Percentiles rank a stretch among this genome's conserved stretches.
These are phyloP conservation scores for Eupithecia subumbrata DNA, from an alignment of 2,888 invertebrate genomes.

Conservation along the genomic window DNA sequence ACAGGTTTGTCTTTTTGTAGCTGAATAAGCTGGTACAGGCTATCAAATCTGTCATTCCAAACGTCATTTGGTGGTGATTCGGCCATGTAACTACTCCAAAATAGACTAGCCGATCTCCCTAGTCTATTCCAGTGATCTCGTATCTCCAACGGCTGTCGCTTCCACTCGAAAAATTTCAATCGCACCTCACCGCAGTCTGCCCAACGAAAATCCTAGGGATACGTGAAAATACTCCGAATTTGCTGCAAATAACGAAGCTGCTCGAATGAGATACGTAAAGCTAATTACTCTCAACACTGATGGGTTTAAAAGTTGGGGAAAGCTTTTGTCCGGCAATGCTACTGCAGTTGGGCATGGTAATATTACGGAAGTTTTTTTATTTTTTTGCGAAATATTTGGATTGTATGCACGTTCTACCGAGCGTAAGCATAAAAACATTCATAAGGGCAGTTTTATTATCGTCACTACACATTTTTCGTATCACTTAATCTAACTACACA, in stretches of 20 bases:
- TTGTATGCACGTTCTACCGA: background rate
- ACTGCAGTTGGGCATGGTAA: background rate
- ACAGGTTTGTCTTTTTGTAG: background rate
- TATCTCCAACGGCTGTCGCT: slow-evolving; percentile 64
- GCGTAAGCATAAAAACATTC: background rate
- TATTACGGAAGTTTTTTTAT: background rate
- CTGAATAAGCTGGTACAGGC: no score
- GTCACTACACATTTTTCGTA: background rate
- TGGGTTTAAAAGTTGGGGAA: slow-evolving; percentile 36
- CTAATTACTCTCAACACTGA: slow-evolving; percentile 60
- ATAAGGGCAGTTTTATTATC: background rate
- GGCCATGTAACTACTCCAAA: background rate
- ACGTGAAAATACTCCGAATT: slow-evolving; percentile 70
- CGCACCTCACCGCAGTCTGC: slow-evolving; percentile 72
- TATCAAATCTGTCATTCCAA: no score
- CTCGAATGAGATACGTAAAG: slow-evolving; percentile 65
- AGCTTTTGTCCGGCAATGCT: slow-evolving; percentile 11
- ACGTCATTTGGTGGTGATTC: background rate
- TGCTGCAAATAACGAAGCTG: slow-evolving; percentile 44
- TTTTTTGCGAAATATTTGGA: background rate
- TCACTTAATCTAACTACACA: background rate
- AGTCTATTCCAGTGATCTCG: slow-evolving; percentile 45
- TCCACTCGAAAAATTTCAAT: slow-evolving; percentile 83
- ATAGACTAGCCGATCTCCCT: background rate
- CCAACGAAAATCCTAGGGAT: slow-evolving; percentile 76